Evolutionary conservation across 30 jellyfish, hydroid and myxozoan species (phyloP).

Genomic region (Mastigias papua): DNA sequence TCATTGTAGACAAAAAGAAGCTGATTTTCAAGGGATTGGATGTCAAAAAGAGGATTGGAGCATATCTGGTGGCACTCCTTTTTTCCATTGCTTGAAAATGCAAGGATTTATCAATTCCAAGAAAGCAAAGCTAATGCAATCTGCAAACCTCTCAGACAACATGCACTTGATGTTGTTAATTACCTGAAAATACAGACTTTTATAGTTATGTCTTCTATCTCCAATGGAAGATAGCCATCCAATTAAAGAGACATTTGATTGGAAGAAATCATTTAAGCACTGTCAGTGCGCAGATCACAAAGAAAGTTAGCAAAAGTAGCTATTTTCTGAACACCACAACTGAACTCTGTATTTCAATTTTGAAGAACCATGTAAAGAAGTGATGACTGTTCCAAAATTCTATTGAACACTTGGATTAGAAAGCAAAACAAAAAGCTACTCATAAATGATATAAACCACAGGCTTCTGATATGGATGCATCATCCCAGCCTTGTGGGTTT

Average conservation of each 20-base stretch:
- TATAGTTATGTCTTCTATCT: not conserved
- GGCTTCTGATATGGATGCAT: not conserved
- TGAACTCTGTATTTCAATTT: slow-evolving; percentile 29
- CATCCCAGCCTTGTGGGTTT: not conserved
- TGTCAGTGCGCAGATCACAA: not conserved
- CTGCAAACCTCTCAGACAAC: slow-evolving; percentile 26
- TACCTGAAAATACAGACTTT: not conserved
- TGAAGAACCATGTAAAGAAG: slow-evolving; percentile 27
- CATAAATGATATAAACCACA: slow-evolving; percentile 21
- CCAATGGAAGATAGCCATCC: not conserved
- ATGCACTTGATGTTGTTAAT: slow-evolving; percentile 19
- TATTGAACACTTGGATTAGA: slow-evolving; percentile 10
- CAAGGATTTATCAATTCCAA: slow-evolving; percentile 13
- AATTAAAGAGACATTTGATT: not conserved
- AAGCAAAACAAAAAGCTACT: slow-evolving; percentile 36
- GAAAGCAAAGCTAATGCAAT: not conserved
- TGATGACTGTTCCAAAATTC: slow-evolving; percentile 4
- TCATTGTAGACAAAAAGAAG: slow-evolving; percentile 41
- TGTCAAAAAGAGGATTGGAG: slow-evolving; percentile 23
- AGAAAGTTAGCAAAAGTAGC: not conserved
- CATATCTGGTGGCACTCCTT: not conserved
- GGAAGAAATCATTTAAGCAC: not conserved
- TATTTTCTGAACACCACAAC: slow-evolving; percentile 17
- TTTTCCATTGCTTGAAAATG: not conserved
- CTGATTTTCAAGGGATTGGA: slow-evolving; percentile 44